Evolutionary conservation across 2,113 vertebrate species (phyloP).

Genomic region (Agapornis roseicollis): DNA sequence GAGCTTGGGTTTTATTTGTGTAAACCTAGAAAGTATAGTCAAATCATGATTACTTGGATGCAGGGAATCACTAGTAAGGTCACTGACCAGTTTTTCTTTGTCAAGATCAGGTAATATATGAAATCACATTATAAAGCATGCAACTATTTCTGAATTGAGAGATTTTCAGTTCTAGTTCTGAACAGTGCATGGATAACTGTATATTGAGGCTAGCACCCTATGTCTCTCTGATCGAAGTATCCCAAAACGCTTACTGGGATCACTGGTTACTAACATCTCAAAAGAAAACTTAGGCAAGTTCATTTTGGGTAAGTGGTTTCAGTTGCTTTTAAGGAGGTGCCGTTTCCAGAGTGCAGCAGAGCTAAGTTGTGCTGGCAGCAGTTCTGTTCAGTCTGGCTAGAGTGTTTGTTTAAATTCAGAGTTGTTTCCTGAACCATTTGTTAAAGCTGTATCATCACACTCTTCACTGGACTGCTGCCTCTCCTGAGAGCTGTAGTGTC

Average conservation of each 20-base stretch:
- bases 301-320: not conserved
- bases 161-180: not conserved
- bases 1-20: not conserved
- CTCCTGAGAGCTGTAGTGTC: not conserved
- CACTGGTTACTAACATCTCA: not conserved
- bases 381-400: not conserved
- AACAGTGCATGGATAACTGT: not conserved
- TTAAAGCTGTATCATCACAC: not conserved
- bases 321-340: not conserved
- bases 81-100: not conserved
- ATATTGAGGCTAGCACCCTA: not conserved
- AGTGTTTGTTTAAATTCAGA: slow-evolving; percentile 14
- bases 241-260: not conserved
- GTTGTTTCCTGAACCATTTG: not conserved
- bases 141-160: not conserved
- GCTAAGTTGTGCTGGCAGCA: not conserved
- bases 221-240: not conserved
- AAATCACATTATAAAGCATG: not conserved
- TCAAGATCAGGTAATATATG: not conserved
- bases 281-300: not conserved
- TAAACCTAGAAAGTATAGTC: not conserved
- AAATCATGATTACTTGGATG: not conserved
- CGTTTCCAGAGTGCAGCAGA: not conserved
- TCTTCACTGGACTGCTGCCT: not conserved
- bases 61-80: not conserved